phyloP scores from a whole-genome alignment of 1,140 invertebrate species.

The Philotrypesis tridentata region DNA sequence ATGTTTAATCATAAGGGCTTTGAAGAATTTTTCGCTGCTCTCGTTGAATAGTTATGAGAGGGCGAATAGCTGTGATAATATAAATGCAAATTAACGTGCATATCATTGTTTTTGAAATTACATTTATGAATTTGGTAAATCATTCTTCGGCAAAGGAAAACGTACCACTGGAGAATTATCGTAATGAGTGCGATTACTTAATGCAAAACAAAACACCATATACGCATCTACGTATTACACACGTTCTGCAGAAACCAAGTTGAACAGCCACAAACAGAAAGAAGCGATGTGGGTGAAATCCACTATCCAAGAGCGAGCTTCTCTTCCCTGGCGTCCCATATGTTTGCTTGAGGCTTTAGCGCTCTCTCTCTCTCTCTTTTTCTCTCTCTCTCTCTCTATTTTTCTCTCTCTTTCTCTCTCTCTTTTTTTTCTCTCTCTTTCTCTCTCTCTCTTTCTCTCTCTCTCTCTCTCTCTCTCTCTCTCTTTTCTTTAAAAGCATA shows the following conservation, averaged over 20 bases:
- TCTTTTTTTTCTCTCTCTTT: background rate
- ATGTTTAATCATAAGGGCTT: background rate
- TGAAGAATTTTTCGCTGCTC: background rate
- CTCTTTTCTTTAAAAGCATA: background rate
- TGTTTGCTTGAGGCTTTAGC: slow-evolving; percentile 56
- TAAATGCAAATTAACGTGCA: background rate
- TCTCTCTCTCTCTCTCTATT: background rate
- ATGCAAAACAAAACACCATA: background rate
- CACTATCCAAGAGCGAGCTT: slow-evolving; percentile 59
- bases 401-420: background rate
- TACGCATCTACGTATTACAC: background rate
- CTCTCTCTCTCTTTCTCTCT: background rate
- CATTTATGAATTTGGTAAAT: no score
- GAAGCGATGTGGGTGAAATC: slow-evolving; percentile 51
- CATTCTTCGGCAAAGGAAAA: background rate
- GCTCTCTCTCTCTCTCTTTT: background rate
- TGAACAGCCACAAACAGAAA: slow-evolving; percentile 22
- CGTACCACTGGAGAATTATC: background rate
- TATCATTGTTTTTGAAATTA: background rate
- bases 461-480: background rate
- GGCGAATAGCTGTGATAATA: background rate
- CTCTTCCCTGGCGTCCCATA: slow-evolving; percentile 60
- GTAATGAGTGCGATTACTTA: slow-evolving; percentile 8
- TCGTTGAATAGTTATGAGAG: background rate
- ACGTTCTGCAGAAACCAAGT: background rate